Base-by-base conservation (phyloP, 2,113 vertebrate species). In the Melanotaenia duboulayi region DNA sequence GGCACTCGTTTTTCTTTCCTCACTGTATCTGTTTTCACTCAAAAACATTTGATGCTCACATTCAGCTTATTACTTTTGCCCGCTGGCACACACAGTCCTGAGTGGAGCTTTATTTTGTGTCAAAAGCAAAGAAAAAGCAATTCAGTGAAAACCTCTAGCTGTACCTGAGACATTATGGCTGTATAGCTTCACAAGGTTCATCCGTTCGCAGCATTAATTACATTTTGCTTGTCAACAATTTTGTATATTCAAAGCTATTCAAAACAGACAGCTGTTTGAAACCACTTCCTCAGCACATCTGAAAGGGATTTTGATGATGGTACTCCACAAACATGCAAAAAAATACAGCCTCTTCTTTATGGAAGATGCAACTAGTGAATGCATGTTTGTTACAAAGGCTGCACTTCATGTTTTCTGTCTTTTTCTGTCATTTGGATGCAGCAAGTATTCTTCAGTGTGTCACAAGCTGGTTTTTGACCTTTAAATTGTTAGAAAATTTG, bases 191-290 rank as follows among this genome's bases (percentile, higher is more conserved):
- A 82, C 48, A 79, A 79, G 72, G 19, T 51, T 77, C 42, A 65
- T 19, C 65, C 1, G 6, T 25, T 75, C 63, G 72, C 78, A 68
- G 80, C 67, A 81, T 78, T 81, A 71, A 82, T 84, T 82, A 61
- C 55, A 37, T 78, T 80, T 74, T 67, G 65, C 74, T 66, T 78
- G 61, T 82, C 71, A 24, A 58, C 16, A 1, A 14, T 22, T 44
- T 82, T 78, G 76, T 54, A 24, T 61, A 65, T 82, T 71, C 50
- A 69, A 67, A 78, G 76, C 25, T 78, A 49, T 67, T 54, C 14
- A 51, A 50, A 57, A 23, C 50, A 74, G 44, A 65, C 65, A 65
- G 61, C 52, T 86, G 78, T 74, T 78, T 73, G 74, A 74, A 75
- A 67, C 55, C 67, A 44, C n/a, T 67, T 61, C 42, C 52, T 57